A percentile compares a stretch with the other conserved stretches of the same genome.
Conservation (phyloP, 2,888 invertebrate species). For the Amphipoea oculea region DNA sequence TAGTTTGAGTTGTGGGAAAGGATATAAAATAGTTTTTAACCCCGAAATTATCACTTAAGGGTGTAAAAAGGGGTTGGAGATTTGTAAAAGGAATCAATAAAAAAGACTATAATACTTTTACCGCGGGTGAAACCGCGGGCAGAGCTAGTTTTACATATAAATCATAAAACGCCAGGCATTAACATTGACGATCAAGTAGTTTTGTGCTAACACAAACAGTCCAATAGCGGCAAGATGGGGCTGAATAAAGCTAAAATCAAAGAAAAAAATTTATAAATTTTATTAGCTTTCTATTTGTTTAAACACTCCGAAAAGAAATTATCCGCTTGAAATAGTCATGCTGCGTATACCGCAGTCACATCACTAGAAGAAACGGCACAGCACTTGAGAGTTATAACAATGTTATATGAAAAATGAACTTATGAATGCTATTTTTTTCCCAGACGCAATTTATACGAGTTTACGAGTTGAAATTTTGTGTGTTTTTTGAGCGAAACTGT, state of each 20-base stretch:
- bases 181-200: not conserved
- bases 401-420: slow-evolving; percentile 68
- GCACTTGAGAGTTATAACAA: slow-evolving; percentile 69
- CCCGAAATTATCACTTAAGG: no score
- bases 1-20: no score
- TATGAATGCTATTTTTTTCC: slow-evolving; percentile 63
- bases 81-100: no score
- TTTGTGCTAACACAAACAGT: not conserved
- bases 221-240: not conserved
- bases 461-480: slow-evolving; percentile 47
- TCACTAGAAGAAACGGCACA: slow-evolving; percentile 61
- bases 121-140: no score
- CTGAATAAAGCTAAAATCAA: not conserved
- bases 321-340: slow-evolving; percentile 14
- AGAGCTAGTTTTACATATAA: not conserved
- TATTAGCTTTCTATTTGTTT: not conserved
- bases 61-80: no score
- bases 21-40: no score
- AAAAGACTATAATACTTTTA: no score
- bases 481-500: slow-evolving; percentile 23
- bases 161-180: not conserved
- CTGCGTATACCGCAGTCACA: slow-evolving; percentile 46
- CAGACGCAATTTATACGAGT: slow-evolving; percentile 59
- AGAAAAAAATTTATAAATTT: not conserved
- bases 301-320: not conserved